These are phyloP conservation scores for Telmatochromis sp. DNA, from an alignment of 2,113 vertebrate species.

Conservation along the genomic window DNA sequence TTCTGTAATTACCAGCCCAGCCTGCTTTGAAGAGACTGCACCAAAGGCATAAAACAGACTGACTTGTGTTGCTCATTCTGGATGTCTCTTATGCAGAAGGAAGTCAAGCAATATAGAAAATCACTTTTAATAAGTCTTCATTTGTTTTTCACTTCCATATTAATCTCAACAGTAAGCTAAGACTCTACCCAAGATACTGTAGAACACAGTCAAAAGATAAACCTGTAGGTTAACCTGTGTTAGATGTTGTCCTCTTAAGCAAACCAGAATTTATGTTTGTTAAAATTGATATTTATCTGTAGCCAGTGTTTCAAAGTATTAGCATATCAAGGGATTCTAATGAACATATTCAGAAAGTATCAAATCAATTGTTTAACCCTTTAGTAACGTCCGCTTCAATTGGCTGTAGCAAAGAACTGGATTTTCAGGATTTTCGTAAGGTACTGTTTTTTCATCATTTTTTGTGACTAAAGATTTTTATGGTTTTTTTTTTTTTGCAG, in stretches of 20 bases:
- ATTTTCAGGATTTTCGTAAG: not conserved
- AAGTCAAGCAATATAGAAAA: not conserved
- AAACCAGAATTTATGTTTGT: not conserved
- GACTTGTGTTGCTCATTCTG: not conserved
- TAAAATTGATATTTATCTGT: not conserved
- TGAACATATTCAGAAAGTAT: not conserved
- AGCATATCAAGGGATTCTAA: not conserved
- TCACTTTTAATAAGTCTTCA: not conserved
- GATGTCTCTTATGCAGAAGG: not conserved
- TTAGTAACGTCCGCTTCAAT: not conserved
- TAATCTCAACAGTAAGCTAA: not conserved
- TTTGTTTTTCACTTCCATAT: not conserved
- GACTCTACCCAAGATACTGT: not conserved
- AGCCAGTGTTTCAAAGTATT: not conserved
- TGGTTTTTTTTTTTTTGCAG: not conserved
- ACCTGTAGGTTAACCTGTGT: not conserved
- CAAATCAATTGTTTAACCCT: not conserved
- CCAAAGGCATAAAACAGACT: not conserved
- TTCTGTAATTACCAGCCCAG: constrained; percentile 22
- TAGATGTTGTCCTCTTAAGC: not conserved
- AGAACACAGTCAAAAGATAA: not conserved
- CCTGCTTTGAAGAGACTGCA: constrained; percentile 25
- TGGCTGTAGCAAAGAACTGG: not conserved
- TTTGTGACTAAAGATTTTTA: not conserved
- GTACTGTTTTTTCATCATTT: not conserved